Evolutionary conservation across 2,888 invertebrate genomes (phyloP), one percentile per base, ranked within the genome.

Genomic region (Cheilosia soror): DNA sequence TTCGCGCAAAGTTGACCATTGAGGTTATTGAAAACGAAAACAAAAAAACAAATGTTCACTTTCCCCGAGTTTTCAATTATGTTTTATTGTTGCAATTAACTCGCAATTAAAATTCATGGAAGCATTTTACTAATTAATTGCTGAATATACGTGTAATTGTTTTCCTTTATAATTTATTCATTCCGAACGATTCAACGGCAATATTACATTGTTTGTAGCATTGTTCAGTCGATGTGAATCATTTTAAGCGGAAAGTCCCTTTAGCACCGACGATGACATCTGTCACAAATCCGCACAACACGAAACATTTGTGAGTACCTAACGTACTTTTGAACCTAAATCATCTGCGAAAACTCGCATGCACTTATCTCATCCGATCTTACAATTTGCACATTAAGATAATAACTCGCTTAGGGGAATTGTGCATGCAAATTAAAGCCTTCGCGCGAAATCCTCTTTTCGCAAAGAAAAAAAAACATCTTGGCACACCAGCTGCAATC

Each of bases 391-490:
- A 42, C 57, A 65, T 78, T 58, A 42, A 42, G 29, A 75, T 63
- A 68, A 75, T 40, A 68, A 37, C 37, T 4, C 33, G 37, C 65
- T 71, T 29, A 49, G 27, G 27, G 58, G 58, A 47, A 65, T 37
- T 53, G 40, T 31, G 49, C 63, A 76, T 77, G 60, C 53, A 83
- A 83, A 83, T 83, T 83, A 83, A 66, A 73, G 55, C 29, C 58
- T 40, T 27, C 68, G 42, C 40, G 62, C 25, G 62, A 29, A 62
- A 76, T 76, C 42, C 75, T 15, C 55, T 55, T 25, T 49, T 42
- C 20, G n/a, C 15, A 40, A 62, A 62, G 27, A 60, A 53, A 68
- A 55, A 44, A 55, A 62, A 77, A 69, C 62, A 62, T 37, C 5
- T 51, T 15, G 4, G 20, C 25, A 33, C 20, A 55, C 9, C 62